Conservation (phyloP, 2,888 invertebrate genomes). For the Polydrusus cervinus region DNA sequence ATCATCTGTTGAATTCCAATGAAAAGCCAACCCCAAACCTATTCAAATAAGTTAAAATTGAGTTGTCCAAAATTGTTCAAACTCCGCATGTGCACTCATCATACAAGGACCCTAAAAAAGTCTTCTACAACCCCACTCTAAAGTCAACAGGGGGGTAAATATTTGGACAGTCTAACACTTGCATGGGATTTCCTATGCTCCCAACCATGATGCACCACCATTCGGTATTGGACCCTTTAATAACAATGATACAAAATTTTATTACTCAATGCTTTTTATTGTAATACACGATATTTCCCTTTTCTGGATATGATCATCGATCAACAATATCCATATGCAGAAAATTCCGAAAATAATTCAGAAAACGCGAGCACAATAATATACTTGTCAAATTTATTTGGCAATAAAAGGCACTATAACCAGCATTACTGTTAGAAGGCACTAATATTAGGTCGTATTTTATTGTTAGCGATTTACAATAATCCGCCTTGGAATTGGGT, state of each 20-base stretch:
- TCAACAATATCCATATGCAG: background rate
- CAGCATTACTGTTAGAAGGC: slow-evolving; percentile 4
- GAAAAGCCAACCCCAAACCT: too few relatives aligned
- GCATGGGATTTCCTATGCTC: too few relatives aligned
- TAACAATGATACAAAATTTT: background rate
- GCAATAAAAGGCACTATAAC: slow-evolving; percentile 12
- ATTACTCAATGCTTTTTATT: background rate
- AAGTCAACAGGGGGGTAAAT: too few relatives aligned
- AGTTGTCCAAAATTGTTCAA: too few relatives aligned
- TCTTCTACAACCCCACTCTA: too few relatives aligned
- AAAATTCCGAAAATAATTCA: background rate
- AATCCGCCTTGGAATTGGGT: background rate
- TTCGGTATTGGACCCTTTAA: too few relatives aligned
- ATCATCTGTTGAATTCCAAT: too few relatives aligned
- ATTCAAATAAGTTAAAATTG: too few relatives aligned
- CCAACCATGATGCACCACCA: too few relatives aligned
- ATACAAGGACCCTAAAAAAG: too few relatives aligned
- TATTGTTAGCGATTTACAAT: slow-evolving; percentile 1
- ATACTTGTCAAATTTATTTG: slow-evolving; percentile 8
- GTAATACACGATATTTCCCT: background rate
- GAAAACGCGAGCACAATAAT: background rate
- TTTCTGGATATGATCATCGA: background rate
- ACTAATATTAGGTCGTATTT: background rate
- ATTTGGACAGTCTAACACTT: too few relatives aligned
- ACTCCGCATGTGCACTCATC: too few relatives aligned